A percentile compares a stretch with the other conserved stretches of the same genome.
Conservation (phyloP, 2,797 vertebrate genomes). For the Tokudaia tokunoshimensis region DNA sequence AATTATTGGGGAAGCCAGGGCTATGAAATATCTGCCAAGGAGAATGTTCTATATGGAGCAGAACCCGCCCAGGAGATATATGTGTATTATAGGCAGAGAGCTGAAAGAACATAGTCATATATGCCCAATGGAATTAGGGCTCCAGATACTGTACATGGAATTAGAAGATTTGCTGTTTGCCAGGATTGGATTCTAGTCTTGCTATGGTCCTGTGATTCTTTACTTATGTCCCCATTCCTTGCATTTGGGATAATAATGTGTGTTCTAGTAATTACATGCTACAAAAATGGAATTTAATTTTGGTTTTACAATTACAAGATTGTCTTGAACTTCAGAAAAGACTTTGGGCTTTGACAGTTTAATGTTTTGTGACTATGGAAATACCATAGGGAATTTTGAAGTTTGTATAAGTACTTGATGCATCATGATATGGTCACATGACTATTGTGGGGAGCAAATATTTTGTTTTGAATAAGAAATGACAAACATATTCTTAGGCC, state of each 20-base stretch:
- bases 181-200: not conserved
- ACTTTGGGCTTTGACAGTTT: not conserved
- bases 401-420: not conserved
- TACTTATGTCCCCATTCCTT: not conserved
- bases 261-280: not conserved
- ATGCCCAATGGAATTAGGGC: not conserved
- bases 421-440: not conserved
- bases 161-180: not conserved
- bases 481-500: not conserved
- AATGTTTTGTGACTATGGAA: not conserved
- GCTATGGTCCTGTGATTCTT: not conserved
- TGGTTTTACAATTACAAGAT: not conserved
- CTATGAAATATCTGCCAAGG: not conserved
- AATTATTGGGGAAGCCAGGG: not conserved
- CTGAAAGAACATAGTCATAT: too few species aligned
- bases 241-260: not conserved
- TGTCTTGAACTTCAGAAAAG: not conserved
- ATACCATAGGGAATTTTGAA: too few species aligned
- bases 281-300: not conserved
- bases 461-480: not conserved
- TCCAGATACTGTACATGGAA: not conserved
- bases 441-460: not conserved
- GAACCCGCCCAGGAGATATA: not conserved
- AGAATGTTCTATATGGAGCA: not conserved
- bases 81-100: too few species aligned